Evolutionary conservation across 1,140 invertebrate genomes (phyloP).

Genomic region (Phymastichus coffea): DNA sequence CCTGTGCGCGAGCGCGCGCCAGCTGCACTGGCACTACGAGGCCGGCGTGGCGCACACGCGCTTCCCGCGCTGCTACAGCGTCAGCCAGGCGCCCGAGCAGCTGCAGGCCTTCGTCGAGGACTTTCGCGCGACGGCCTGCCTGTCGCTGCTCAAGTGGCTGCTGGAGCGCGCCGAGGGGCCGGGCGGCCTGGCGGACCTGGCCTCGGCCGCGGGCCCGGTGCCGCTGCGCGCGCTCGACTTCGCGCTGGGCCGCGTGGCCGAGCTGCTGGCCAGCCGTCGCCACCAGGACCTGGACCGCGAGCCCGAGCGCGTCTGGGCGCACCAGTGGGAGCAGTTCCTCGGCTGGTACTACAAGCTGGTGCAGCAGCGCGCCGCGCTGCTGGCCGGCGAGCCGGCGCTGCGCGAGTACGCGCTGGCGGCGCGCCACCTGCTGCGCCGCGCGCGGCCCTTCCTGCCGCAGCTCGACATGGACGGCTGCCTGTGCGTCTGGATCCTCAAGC

Average conservation of each 20-base stretch:
- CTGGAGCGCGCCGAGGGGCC: slow-evolving; percentile 60
- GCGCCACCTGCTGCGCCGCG: slow-evolving; percentile 57
- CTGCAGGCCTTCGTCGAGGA: slow-evolving; percentile 86
- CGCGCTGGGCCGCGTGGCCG: slow-evolving; percentile 73
- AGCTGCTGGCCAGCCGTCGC: slow-evolving; percentile 71
- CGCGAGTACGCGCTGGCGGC: slow-evolving; percentile 52
- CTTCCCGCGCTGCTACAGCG: slow-evolving; percentile 86
- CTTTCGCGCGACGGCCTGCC: slow-evolving; percentile 84
- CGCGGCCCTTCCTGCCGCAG: slow-evolving; percentile 74
- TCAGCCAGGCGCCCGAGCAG: slow-evolving; percentile 83
- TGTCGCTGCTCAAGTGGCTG: slow-evolving; percentile 78
- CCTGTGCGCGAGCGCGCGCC: slow-evolving; percentile 76
- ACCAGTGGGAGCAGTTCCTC: slow-evolving; percentile 86
- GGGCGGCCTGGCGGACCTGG: slow-evolving; percentile 33
- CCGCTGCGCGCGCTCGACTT: slow-evolving; percentile 76
- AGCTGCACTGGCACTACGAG: slow-evolving; percentile 88
- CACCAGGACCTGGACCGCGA: slow-evolving; percentile 86
- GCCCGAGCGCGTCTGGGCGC: slow-evolving; percentile 70
- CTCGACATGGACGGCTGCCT: slow-evolving; percentile 77
- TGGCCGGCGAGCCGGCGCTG: slow-evolving; percentile 39
- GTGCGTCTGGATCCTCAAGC: slow-evolving; percentile 95
- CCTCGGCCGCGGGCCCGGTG: slow-evolving; percentile 61
- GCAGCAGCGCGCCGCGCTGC: slow-evolving; percentile 42
- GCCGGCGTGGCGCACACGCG: slow-evolving; percentile 75
- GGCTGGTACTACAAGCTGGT: slow-evolving; percentile 52